These are phyloP conservation scores for Helleia helle DNA, from an alignment of 2,888 invertebrate genomes.

Conservation along the genomic window DNA sequence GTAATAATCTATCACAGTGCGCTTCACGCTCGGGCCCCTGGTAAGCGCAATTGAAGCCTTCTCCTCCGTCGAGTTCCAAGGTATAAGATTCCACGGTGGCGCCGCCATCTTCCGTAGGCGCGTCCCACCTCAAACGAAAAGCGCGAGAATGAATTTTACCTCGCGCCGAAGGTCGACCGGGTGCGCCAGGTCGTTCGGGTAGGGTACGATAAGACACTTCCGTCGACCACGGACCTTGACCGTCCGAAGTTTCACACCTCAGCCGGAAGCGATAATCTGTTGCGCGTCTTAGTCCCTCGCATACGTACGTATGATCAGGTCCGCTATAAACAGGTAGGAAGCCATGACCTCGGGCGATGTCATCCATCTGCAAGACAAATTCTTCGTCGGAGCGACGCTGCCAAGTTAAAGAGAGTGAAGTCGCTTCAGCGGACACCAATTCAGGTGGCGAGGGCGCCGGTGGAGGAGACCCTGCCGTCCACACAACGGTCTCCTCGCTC, in stretches of 20 bases:
- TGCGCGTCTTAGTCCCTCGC: conserved; percentile 80
- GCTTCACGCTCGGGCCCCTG: conserved; percentile 84
- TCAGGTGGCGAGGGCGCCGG: conserved; percentile 84
- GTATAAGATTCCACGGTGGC: conserved; percentile 79
- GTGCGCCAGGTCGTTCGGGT: conserved; percentile 85
- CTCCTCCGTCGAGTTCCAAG: conserved; percentile 81
- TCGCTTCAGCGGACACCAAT: conserved; percentile 76
- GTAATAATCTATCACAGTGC: conserved; percentile 85
- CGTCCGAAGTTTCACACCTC: conserved; percentile 87
- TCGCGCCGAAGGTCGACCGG: conserved; percentile 84
- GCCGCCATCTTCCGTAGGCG: conserved; percentile 84
- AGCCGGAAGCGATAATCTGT: conserved; percentile 88
- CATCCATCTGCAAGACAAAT: conserved; percentile 88
- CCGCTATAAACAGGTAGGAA: conserved; percentile 88
- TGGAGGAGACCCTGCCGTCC: conserved; percentile 87
- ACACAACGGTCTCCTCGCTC: conserved; percentile 78
- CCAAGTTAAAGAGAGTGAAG: conserved; percentile 82
- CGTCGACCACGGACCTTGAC: conserved; percentile 87
- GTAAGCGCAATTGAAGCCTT: conserved; percentile 83
- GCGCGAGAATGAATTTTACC: conserved; percentile 87
- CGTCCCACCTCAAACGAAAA: conserved; percentile 88
- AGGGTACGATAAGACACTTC: conserved; percentile 84
- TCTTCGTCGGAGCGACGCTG: conserved; percentile 84
- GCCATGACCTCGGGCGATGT: conserved; percentile 80
- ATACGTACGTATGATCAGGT: conserved; percentile 78